Base-by-base conservation (phyloP, 2,888 invertebrate species). In the Erebia palarica region DNA sequence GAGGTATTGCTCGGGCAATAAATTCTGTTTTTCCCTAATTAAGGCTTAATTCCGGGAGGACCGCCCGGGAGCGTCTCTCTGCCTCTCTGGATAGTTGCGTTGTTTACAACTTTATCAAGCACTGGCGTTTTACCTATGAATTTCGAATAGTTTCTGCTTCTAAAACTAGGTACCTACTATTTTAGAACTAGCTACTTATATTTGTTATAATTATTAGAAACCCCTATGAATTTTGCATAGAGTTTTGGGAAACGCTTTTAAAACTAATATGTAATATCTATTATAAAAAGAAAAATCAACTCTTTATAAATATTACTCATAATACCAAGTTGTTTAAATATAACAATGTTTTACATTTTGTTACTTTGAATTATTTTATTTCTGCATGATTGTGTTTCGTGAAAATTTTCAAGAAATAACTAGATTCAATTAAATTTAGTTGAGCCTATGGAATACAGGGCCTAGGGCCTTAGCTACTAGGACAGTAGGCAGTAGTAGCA, bases 21-120 rank as follows among this genome's bases (percentile, higher is more conserved):
- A 92, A 92, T 91, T 89, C 88, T 84, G 88, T 90, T 91, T 91
- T 91, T 89, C 89, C 89, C 90, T 92, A 92, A 92, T 92, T 92
- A 92, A 91, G 88, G 87, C 85, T 87, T 89, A 88, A 89, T 88
- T 88, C 87, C 82, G 78, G 76, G 51, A 71, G 74, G 74, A 74
- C 73, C 74, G 70, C 63, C 76, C 68, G 74, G 69, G 65, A 67
- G 72, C 75, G 75, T 78, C 77, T 68, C 61, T 63, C 59, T 53
- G 42, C 49, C 53, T 65, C 71, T 73, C 71, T 66, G 68, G 61
- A 71, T 76, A 66, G 72, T 74, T 72, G 53, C 69, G 73, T 75
- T 75, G 75, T 69, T 75, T 75, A 74, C 74, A 76, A 75, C 74
- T 77, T 75, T 75, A 74, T 75, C 75, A 77, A 74, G 75, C 70